Percentiles rank a stretch among this genome's conserved stretches.
Conservation (phyloP, 2,797 vertebrate species). For the Gallinago solitaria region DNA sequence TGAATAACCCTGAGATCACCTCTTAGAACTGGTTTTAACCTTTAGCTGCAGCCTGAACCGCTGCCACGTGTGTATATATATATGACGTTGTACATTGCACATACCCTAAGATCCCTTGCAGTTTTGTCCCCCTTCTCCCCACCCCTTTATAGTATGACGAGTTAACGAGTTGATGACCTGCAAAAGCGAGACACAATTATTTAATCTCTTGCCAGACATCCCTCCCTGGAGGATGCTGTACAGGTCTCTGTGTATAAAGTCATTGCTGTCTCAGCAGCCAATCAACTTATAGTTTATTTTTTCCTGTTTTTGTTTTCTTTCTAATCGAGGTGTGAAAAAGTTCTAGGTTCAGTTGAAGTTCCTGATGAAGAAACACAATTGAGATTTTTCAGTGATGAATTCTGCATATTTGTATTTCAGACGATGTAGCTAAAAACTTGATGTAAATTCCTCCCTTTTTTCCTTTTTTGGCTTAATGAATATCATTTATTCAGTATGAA, state of each 20-base stretch:
- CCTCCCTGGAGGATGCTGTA: constrained; percentile 80
- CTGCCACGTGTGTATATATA: constrained; percentile 99
- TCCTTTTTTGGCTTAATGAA: constrained; percentile 99
- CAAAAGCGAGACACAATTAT: constrained; percentile 86
- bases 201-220: constrained; percentile 85
- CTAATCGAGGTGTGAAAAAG: constrained; percentile 90
- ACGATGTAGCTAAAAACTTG: constrained; percentile 99
- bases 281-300: constrained; percentile 86
- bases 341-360: constrained; percentile 92
- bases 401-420: constrained; percentile 99
- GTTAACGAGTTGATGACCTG: constrained; percentile 88
- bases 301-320: constrained; percentile 85
- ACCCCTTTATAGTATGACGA: constrained; percentile 88
- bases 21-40: constrained; percentile 99
- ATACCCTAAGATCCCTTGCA: constrained; percentile 83
- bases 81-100: constrained; percentile 99
- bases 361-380: constrained; percentile 99
- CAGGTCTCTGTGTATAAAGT: constrained; percentile 86
- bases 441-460: constrained; percentile 99
- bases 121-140: constrained; percentile 78
- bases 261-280: constrained; percentile 90
- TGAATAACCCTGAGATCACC: constrained; percentile 99
- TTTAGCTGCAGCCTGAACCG: constrained; percentile 90
- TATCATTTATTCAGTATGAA: constrained; percentile 99
- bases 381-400: constrained; percentile 98